Evolutionary conservation across 2,888 invertebrate genomes (phyloP).

Genomic region (Zele albiditarsus): DNA sequence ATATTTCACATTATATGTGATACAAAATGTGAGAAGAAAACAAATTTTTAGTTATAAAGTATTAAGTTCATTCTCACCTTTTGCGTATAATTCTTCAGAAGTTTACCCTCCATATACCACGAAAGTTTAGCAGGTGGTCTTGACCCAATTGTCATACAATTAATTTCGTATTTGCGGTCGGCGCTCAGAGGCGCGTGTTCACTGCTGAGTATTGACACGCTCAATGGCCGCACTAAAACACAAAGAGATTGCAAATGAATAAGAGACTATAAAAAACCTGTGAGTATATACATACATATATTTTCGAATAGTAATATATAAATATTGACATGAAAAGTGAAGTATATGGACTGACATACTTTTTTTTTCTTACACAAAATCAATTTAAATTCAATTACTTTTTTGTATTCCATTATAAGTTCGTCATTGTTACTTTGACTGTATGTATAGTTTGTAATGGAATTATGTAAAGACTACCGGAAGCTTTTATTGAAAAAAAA

Average conservation of each 20-base stretch:
- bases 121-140: constrained; percentile 88
- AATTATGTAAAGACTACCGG: too few relatives aligned
- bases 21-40: background rate
- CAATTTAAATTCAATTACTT: background rate
- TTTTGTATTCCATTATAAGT: background rate
- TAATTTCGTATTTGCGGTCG: constrained; percentile 86
- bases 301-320: background rate
- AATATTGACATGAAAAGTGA: background rate
- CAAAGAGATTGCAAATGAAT: constrained; percentile 55
- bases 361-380: background rate
- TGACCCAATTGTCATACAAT: constrained; percentile 88
- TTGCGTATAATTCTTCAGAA: constrained; percentile 76
- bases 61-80: constrained; percentile 69
- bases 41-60: background rate
- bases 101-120: constrained; percentile 88
- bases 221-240: constrained; percentile 84
- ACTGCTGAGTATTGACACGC: constrained; percentile 85
- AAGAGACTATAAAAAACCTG: constrained; percentile 25
- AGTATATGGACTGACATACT: background rate
- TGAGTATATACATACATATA: background rate
- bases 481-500: too few relatives aligned
- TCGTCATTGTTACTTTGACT: background rate
- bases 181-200: constrained; percentile 87
- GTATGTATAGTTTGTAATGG: background rate
- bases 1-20: background rate